Conservation (phyloP, 2,797 vertebrate species). For the Danio jaintianensis region DNA sequence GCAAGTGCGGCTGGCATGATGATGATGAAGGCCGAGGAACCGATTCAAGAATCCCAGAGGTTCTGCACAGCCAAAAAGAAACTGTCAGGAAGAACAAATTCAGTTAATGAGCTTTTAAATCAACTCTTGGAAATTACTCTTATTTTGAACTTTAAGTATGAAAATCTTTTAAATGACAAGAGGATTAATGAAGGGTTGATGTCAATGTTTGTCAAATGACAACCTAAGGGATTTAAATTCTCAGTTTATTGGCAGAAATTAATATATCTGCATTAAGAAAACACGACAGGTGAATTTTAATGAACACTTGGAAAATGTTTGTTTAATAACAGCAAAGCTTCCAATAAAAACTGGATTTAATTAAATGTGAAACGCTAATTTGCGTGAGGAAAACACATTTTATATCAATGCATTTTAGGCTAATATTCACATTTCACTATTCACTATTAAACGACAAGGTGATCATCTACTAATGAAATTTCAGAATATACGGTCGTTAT, state of each 20-base stretch:
- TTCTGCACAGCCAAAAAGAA: conserved; percentile 21
- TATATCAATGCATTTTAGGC: background rate
- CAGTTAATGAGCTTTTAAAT: background rate
- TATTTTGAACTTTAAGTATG: too few species aligned
- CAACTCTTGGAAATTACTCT: background rate
- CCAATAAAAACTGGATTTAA: too few species aligned
- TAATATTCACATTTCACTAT: background rate
- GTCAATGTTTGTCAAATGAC: background rate
- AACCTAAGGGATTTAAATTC: background rate
- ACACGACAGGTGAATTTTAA: background rate
- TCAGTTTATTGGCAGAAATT: background rate
- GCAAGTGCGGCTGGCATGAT: conserved; percentile 95
- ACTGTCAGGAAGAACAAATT: background rate
- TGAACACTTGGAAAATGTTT: background rate
- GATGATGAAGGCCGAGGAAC: conserved; percentile 69
- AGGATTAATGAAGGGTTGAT: background rate
- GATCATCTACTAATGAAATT: background rate
- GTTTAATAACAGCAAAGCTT: background rate
- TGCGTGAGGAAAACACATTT: background rate
- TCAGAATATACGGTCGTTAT: background rate
- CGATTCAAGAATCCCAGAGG: conserved; percentile 28
- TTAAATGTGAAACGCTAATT: background rate
- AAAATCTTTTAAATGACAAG: background rate
- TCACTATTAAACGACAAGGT: background rate
- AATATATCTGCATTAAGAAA: background rate